phyloP scores from a whole-genome alignment of 2,797 vertebrate genomes.

The Taenioides sp. region DNA sequence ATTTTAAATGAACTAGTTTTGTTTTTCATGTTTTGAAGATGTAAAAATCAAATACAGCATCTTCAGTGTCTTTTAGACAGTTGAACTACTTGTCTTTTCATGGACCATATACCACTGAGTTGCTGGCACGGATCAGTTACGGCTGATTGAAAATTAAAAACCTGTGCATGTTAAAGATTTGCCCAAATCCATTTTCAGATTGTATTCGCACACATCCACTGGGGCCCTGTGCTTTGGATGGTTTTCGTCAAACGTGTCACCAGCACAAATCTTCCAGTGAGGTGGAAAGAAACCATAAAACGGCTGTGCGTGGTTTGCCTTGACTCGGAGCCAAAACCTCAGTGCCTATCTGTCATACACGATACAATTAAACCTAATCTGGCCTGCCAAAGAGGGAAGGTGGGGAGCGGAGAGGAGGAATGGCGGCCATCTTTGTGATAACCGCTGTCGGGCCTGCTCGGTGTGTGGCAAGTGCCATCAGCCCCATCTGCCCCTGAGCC shows the following conservation, averaged over 20 bases:
- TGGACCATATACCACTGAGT: slow-evolving; percentile 18
- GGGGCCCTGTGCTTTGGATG: slow-evolving; percentile 41
- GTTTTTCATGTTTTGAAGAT: no score
- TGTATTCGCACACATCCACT: slow-evolving; percentile 13
- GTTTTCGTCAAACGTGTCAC: slow-evolving; percentile 69
- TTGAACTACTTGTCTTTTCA: background rate
- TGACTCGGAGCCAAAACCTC: slow-evolving; percentile 69
- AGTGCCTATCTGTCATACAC: slow-evolving; percentile 69
- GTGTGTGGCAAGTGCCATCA: slow-evolving; percentile 74
- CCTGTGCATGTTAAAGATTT: slow-evolving; percentile 39
- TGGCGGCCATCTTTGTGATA: slow-evolving; percentile 54
- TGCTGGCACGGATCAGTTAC: slow-evolving; percentile 26
- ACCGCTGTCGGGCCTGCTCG: slow-evolving; percentile 50
- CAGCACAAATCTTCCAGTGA: slow-evolving; percentile 65
- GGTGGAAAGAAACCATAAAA: slow-evolving; percentile 72
- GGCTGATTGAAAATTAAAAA: slow-evolving; percentile 42
- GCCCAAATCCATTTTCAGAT: slow-evolving; percentile 27
- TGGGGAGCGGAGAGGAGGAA: slow-evolving; percentile 22
- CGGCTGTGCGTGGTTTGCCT: slow-evolving; percentile 60
- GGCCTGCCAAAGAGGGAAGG: slow-evolving; percentile 54
- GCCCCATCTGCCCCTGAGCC: slow-evolving; percentile 48
- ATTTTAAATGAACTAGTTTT: no score
- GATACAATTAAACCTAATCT: slow-evolving; percentile 74
- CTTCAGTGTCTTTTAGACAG: background rate
- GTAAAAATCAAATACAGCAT: background rate